Evolutionary conservation across 2,888 invertebrate genomes (phyloP).

Genomic region (Caenorhabditis sp.): DNA sequence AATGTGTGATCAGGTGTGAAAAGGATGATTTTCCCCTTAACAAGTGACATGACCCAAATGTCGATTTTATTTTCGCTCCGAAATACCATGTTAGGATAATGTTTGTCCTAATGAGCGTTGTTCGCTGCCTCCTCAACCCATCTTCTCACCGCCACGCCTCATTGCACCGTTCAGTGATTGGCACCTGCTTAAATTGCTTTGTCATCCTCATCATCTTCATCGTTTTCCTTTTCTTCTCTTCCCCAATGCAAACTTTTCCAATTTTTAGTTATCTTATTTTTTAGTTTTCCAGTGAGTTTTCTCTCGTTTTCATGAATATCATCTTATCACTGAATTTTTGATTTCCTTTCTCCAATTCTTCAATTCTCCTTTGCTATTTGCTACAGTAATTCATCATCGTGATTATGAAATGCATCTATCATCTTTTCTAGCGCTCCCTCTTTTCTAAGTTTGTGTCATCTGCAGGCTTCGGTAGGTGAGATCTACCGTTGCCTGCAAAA

Average conservation of each 20-base stretch:
- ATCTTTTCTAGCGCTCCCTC: not conserved
- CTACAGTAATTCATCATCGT: not conserved
- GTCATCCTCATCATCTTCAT: constrained; percentile 35
- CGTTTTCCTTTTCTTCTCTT: not conserved
- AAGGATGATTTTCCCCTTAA: constrained; percentile 38
- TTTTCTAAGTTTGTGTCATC: too few relatives aligned
- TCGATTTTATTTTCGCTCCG: constrained; percentile 22
- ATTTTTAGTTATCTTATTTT: not conserved
- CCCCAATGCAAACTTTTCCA: not conserved
- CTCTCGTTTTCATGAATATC: not conserved
- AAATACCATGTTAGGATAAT: constrained; percentile 63
- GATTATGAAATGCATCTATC: not conserved
- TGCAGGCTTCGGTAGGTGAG: too few relatives aligned
- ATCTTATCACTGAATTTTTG: not conserved
- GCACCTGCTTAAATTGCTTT: constrained; percentile 65
- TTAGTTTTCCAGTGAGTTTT: not conserved
- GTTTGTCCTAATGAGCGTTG: constrained; percentile 64
- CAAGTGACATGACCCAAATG: constrained; percentile 50
- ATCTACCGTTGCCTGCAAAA: not conserved
- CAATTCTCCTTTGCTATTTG: not conserved
- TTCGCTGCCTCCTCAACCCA: constrained; percentile 26
- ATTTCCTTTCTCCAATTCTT: not conserved
- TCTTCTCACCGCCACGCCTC: constrained; percentile 61
- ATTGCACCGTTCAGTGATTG: constrained; percentile 50
- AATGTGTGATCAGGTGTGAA: constrained; percentile 47